A percentile compares a stretch with the other conserved stretches of the same genome.
These are phyloP conservation scores for Eidolon helvum DNA, from an alignment of 2,113 vertebrate genomes.

Conservation along the genomic window DNA sequence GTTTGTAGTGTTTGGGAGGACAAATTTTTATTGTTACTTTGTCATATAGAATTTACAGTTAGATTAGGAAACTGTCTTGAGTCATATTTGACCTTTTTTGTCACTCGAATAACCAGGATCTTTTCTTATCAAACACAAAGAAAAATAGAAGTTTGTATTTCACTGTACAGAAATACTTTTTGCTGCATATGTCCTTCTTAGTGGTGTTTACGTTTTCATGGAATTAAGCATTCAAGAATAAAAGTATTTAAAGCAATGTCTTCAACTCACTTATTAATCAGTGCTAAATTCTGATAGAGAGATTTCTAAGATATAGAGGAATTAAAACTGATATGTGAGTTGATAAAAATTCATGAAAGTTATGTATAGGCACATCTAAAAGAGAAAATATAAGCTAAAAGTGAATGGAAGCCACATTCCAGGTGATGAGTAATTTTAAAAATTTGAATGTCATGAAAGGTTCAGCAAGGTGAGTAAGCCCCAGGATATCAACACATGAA, in stretches of 20 bases:
- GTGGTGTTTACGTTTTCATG: background rate
- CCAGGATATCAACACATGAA: constrained; percentile 11
- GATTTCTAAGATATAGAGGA: constrained; percentile 30
- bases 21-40: constrained; percentile 4
- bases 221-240: background rate
- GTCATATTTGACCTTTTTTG: background rate
- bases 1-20: background rate
- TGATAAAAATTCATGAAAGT: constrained; percentile 36
- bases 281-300: constrained; percentile 30
- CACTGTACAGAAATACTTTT: background rate
- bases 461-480: constrained; percentile 33
- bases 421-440: constrained; percentile 36
- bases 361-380: background rate
- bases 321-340: constrained; percentile 11
- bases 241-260: constrained; percentile 12
- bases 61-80: background rate
- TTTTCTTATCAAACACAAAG: background rate
- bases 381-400: constrained; percentile 13
- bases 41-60: background rate
- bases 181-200: background rate
- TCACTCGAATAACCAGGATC: background rate
- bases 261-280: constrained; percentile 30
- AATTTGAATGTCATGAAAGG: background rate
- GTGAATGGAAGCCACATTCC: background rate
- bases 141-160: constrained; percentile 15